Percentiles rank a stretch among this genome's conserved stretches.
These are phyloP conservation scores for Podarcis siculus DNA, from an alignment of 2,797 vertebrate species.

Conservation along the genomic window DNA sequence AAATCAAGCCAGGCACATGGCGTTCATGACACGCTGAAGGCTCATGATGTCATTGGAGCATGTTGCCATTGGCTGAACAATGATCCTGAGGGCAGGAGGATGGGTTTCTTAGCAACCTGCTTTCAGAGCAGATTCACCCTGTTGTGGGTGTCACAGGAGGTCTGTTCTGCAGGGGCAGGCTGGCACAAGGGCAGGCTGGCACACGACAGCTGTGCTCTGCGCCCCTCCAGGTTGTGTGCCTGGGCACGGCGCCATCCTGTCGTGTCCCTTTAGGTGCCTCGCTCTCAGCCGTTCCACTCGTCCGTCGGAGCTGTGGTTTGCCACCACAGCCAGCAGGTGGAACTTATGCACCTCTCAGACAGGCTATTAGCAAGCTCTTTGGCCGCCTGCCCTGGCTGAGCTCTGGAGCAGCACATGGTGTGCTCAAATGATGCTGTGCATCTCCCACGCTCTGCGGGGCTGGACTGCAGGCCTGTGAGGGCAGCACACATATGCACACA, in stretches of 20 bases:
- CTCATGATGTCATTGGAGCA: slow-evolving; percentile 1
- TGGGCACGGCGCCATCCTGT: too few species aligned
- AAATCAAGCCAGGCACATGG: not conserved
- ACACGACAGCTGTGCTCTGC: not conserved
- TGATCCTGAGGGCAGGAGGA: slow-evolving; percentile 14
- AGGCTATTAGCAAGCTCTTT: not conserved
- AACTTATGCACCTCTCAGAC: too few species aligned
- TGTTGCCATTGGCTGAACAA: not conserved
- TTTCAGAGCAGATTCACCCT: not conserved
- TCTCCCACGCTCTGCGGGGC: not conserved
- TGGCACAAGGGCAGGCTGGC: not conserved
- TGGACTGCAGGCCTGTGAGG: not conserved
- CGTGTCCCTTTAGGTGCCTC: not conserved
- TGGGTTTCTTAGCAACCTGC: slow-evolving; percentile 21
- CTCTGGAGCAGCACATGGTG: not conserved
- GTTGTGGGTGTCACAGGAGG: slow-evolving; percentile 2
- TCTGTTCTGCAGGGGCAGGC: not conserved
- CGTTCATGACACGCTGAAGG: not conserved
- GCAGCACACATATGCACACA: not conserved
- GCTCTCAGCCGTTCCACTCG: too few species aligned
- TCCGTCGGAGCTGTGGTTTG: not conserved
- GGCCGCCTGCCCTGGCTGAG: not conserved
- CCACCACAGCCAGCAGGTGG: not conserved
- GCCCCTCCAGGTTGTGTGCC: not conserved
- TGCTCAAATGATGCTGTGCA: not conserved